These are phyloP conservation scores for Syndactyla subalaris DNA, from an alignment of 2,797 vertebrate species.

Conservation along the genomic window DNA sequence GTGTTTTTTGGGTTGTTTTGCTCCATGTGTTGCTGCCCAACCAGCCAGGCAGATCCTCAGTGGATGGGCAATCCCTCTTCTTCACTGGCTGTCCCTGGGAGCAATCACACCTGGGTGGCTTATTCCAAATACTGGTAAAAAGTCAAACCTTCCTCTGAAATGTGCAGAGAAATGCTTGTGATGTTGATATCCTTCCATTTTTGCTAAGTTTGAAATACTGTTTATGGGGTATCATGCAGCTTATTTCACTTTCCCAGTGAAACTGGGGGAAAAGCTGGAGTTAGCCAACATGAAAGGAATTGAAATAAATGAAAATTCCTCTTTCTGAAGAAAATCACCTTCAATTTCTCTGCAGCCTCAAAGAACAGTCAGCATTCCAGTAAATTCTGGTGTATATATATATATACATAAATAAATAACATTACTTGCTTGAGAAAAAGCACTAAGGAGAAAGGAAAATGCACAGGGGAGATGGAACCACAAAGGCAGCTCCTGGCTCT, in stretches of 20 bases:
- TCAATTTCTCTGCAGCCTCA: background rate
- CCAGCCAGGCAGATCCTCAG: background rate
- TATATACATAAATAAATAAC: background rate
- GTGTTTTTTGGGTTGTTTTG: accelerated
- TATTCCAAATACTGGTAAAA: background rate
- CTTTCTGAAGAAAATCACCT: background rate
- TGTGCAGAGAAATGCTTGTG: background rate
- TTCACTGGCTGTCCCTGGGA: background rate
- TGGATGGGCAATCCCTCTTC: background rate
- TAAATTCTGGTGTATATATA: background rate
- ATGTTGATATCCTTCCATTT: background rate
- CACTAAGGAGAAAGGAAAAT: background rate
- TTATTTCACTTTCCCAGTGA: background rate
- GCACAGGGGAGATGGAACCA: background rate
- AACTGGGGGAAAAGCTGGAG: background rate
- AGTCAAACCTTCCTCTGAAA: background rate
- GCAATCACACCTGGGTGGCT: background rate
- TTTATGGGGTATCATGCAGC: background rate
- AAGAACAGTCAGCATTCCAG: background rate
- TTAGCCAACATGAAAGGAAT: background rate
- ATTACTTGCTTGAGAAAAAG: background rate
- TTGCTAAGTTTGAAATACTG: background rate
- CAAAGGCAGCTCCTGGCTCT: background rate
- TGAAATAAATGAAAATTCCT: background rate
- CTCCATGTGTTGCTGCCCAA: background rate